Conservation (phyloP, 2,113 vertebrate genomes). For the Pomatostomus ruficeps region DNA sequence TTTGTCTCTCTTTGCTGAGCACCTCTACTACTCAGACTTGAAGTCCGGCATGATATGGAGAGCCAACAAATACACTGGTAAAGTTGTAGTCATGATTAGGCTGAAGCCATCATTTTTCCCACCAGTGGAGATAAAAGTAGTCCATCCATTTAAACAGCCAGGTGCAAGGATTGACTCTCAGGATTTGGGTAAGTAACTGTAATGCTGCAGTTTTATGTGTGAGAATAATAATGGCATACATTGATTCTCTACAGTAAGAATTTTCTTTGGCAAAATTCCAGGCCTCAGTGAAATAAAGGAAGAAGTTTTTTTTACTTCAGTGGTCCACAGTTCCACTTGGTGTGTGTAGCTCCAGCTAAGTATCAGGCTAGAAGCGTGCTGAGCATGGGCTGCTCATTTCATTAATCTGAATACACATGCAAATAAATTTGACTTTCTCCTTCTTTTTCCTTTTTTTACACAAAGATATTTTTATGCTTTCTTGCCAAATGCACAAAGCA, state of each 20-base stretch:
- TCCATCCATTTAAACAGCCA: constrained; percentile 80
- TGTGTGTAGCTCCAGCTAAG: not conserved
- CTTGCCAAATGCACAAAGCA: not conserved
- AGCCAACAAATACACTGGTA: constrained; percentile 82
- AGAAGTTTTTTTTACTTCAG: not conserved
- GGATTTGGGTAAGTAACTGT: constrained; percentile 58
- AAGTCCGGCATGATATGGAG: constrained; percentile 73
- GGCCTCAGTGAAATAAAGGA: not conserved
- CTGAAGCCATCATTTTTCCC: constrained; percentile 60
- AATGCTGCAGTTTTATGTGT: not conserved
- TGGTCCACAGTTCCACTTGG: not conserved
- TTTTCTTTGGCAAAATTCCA: not conserved
- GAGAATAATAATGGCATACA: not conserved
- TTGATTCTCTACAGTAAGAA: not conserved
- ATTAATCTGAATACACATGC: not conserved
- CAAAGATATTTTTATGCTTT: not conserved
- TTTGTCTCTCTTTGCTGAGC: constrained; percentile 79
- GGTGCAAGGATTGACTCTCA: not conserved
- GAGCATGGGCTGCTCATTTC: not conserved
- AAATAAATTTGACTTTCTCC: not conserved
- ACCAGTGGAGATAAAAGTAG: constrained; percentile 75
- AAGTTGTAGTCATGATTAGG: constrained; percentile 71
- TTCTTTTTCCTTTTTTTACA: not conserved
- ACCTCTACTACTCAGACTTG: constrained; percentile 80
- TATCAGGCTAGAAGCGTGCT: not conserved